phyloP scores from a whole-genome alignment of 2,888 invertebrate genomes.

The Brenthis ino region DNA sequence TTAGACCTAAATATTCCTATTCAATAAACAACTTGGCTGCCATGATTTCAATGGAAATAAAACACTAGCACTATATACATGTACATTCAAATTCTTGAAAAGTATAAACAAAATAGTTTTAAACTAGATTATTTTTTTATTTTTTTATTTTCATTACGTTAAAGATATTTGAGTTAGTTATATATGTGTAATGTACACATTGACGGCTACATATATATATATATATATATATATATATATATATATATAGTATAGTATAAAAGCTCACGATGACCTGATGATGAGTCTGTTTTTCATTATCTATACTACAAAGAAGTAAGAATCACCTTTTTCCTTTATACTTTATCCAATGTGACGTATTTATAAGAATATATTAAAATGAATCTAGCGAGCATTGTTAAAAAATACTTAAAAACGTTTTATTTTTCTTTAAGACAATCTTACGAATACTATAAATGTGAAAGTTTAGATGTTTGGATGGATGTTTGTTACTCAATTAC shows the following conservation, averaged over 20 bases:
- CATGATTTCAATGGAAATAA: too few species aligned
- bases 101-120: too few species aligned
- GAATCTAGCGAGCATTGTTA: slow-evolving; percentile 55
- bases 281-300: slow-evolving; percentile 68
- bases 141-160: too few species aligned
- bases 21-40: too few species aligned
- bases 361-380: slow-evolving; percentile 56
- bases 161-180: slow-evolving; percentile 5
- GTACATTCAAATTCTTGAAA: too few species aligned
- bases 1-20: too few species aligned
- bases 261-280: slow-evolving; percentile 63
- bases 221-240: slow-evolving; percentile 39
- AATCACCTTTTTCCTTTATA: slow-evolving; percentile 53
- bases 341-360: slow-evolving; percentile 56
- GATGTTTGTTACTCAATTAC: too few species aligned
- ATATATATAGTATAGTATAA: slow-evolving; percentile 66
- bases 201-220: background rate
- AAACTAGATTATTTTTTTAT: too few species aligned
- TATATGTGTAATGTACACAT: background rate
- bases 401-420: slow-evolving; percentile 45
- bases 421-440: background rate
- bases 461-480: background rate
- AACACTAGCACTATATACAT: too few species aligned
- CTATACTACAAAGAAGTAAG: slow-evolving; percentile 63
- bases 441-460: background rate